A percentile compares a stretch with the other conserved stretches of the same genome.
Conservation (phyloP, 1,140 invertebrate species). For the Bombus impatiens region DNA sequence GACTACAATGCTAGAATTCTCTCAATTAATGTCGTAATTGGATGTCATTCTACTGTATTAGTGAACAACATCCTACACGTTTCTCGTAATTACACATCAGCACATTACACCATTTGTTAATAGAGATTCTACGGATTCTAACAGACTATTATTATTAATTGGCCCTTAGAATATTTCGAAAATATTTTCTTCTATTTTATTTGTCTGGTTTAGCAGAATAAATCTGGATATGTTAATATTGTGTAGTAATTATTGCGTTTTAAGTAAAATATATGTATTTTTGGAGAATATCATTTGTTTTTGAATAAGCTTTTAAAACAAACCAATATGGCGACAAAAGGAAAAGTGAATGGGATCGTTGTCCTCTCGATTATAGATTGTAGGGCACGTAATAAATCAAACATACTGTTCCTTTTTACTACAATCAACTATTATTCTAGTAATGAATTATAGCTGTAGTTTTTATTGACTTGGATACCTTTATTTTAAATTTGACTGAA, state of each 20-base stretch:
- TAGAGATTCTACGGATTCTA: neutral
- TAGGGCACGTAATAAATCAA: constrained; percentile 14
- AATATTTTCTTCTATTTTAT: neutral
- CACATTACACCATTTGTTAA: constrained; percentile 45
- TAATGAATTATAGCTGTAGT: constrained; percentile 12
- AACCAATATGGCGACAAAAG: constrained; percentile 57
- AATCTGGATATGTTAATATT: neutral
- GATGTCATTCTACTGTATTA: constrained; percentile 35
- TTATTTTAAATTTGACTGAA: constrained; percentile 7
- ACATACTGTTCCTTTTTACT: constrained; percentile 16
- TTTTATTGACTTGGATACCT: constrained; percentile 13
- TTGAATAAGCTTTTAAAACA: constrained; percentile 25
- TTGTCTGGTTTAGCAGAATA: neutral
- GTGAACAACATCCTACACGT: constrained; percentile 64
- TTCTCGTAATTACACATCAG: constrained; percentile 36
- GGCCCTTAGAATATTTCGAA: neutral
- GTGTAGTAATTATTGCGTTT: neutral
- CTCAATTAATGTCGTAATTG: constrained; percentile 61
- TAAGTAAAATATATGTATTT: neutral
- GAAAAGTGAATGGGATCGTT: constrained; percentile 58
- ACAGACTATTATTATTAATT: neutral
- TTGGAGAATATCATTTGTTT: constrained; percentile 11
- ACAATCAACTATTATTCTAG: neutral
- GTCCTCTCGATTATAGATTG: constrained; percentile 7
- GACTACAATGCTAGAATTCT: constrained; percentile 46